Conservation (phyloP, 2,888 invertebrate species). For the Nomada ruficornis region DNA sequence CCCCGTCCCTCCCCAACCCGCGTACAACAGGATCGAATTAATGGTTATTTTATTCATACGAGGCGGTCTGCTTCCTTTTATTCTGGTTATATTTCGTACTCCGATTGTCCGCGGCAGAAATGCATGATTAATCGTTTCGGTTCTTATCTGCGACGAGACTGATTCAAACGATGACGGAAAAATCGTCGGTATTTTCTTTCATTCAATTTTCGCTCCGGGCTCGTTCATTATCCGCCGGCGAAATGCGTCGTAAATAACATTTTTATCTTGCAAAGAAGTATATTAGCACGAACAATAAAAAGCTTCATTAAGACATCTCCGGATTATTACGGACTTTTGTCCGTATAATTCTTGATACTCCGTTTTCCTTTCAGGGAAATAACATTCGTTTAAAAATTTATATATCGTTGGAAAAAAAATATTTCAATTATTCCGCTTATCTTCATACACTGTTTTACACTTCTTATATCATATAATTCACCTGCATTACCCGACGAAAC, state of each 20-base stretch:
- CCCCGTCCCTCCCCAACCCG: not conserved
- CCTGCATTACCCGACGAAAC: too few species aligned
- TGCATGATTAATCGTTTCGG: constrained; percentile 67
- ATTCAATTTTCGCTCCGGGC: constrained; percentile 43
- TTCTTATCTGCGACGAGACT: constrained; percentile 43
- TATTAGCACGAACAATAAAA: constrained; percentile 30
- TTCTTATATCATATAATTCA: too few species aligned
- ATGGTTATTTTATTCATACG: constrained; percentile 71
- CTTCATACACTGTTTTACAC: too few species aligned
- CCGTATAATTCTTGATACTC: not conserved
- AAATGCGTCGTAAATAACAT: constrained; percentile 50
- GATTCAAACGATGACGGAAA: constrained; percentile 59
- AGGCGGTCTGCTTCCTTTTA: constrained; percentile 55
- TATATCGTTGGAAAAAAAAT: too few species aligned
- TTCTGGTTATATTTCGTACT: constrained; percentile 62
- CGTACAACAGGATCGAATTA: constrained; percentile 50
- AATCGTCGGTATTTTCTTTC: constrained; percentile 56
- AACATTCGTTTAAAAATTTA: not conserved
- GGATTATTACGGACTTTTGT: constrained; percentile 7
- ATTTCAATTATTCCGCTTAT: too few species aligned
- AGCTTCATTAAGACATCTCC: constrained; percentile 35
- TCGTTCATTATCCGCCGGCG: constrained; percentile 38
- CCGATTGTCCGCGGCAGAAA: constrained; percentile 67
- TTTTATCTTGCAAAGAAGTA: constrained; percentile 26
- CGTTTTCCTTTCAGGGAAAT: not conserved